Base-by-base conservation (phyloP, 1,140 invertebrate species). In the Papilio helenus region DNA sequence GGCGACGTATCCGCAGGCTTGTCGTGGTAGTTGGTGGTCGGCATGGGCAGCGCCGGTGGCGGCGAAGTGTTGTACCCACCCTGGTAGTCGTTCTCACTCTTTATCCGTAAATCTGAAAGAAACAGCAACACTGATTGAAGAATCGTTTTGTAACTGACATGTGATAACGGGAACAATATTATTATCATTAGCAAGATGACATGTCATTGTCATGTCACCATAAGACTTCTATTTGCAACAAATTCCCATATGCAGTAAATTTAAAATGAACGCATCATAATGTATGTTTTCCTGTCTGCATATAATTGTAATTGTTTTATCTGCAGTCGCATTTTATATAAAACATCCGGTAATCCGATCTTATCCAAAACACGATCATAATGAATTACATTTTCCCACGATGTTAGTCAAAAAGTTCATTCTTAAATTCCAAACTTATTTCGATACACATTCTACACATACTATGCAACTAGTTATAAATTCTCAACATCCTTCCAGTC, bases 41-140 rank as follows among this genome's bases (percentile, higher is more conserved):
- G 90, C 55, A 95, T 92, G 71, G 95, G 92, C 79, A 94, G 92
- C 80, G 94, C 93, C 71, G 95, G 95, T 72, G 95, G 95, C 76
- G 94, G 95, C 20, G 94, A 91, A 79, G 89, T 90, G 85, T 95
- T 93, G 87, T 95, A 88, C 76, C 94, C 88, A 84, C 93, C 88
- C 81, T 95, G 88, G 88, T 95, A 94, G 86, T 96, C 92, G 84
- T 94, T 95, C 86, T 96, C 95, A 91, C 93, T 95, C 86, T 96
- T 96, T 44, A 96, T 94, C 72, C 95, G 95, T 92, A 96, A 91
- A 92, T 96, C 95, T 94, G 86, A 12, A 94, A 91, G 18, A 3
- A 12, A 20, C 23, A 16, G 12, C 58, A 65, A 49, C n/a, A 72
- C 23, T 78, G 74, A 49, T 29, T 68, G 20, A 20, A 71, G 44